Conservation (phyloP, 1,140 invertebrate species). For the Galendromus occidentalis region DNA sequence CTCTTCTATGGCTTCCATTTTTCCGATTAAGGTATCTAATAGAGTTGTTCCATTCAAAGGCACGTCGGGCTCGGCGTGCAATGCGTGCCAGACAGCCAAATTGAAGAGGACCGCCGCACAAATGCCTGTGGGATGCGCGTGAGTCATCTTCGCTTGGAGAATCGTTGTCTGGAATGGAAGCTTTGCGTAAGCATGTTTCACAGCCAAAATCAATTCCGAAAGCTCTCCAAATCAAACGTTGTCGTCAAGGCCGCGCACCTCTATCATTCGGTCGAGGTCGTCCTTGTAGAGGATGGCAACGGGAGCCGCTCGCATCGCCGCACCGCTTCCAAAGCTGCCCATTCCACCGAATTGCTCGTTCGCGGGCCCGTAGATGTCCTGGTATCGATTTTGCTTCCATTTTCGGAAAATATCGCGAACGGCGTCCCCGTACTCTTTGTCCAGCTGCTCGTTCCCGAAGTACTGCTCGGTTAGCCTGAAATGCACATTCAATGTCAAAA, state of each 20-base stretch:
- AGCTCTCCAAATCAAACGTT: too few relatives aligned
- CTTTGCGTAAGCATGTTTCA: not conserved
- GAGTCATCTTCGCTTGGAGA: constrained; percentile 35
- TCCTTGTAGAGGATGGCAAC: constrained; percentile 39
- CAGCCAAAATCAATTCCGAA: not conserved
- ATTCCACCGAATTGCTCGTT: constrained; percentile 45
- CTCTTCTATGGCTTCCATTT: constrained; percentile 3
- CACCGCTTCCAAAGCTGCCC: constrained; percentile 58
- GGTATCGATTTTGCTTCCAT: constrained; percentile 32
- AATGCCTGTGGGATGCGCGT: constrained; percentile 41
- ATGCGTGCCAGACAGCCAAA: constrained; percentile 26
- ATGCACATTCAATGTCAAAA: not conserved
- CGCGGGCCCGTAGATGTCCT: constrained; percentile 42
- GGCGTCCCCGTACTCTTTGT: constrained; percentile 8
- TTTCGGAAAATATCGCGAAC: constrained; percentile 7
- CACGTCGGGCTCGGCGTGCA: constrained; percentile 20
- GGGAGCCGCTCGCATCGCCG: constrained; percentile 51
- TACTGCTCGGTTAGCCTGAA: constrained; percentile 12
- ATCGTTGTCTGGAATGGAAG: constrained; percentile 6
- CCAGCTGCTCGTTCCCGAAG: constrained; percentile 1
- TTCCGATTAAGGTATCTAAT: constrained; percentile 23
- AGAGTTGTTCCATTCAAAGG: constrained; percentile 21
- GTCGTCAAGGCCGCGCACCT: constrained; percentile 1
- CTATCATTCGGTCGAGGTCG: constrained; percentile 21
- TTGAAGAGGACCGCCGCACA: constrained; percentile 45